These are phyloP conservation scores for Cosmopolites sordidus DNA, from an alignment of 2,888 invertebrate species.

Conservation along the genomic window DNA sequence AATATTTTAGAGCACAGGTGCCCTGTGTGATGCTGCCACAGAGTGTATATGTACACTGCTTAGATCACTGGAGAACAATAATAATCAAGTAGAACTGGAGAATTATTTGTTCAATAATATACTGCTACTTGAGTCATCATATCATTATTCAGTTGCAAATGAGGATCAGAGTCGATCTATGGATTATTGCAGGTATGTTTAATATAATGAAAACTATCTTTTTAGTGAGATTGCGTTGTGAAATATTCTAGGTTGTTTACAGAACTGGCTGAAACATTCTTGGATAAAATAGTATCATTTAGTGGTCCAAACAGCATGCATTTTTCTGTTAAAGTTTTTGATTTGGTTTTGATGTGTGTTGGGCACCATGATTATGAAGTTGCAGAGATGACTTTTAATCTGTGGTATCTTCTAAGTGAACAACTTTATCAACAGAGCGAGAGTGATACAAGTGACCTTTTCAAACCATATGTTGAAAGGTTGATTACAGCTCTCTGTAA, in stretches of 20 bases:
- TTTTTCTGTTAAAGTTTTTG: conserved; percentile 78
- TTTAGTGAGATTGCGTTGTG: too few relatives aligned
- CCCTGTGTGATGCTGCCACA: conserved; percentile 82
- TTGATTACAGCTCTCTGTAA: conserved; percentile 81
- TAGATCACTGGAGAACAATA: conserved; percentile 74
- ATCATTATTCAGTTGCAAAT: conserved; percentile 85
- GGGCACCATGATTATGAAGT: conserved; percentile 95
- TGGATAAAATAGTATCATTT: conserved; percentile 69
- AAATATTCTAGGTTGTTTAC: conserved; percentile 73
- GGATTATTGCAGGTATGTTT: conserved; percentile 71
- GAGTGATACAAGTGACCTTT: conserved; percentile 72
- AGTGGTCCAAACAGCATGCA: conserved; percentile 59
- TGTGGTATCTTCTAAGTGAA: conserved; percentile 96
- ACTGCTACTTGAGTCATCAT: conserved; percentile 74
- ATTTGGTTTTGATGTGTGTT: conserved; percentile 85
- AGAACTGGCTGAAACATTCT: conserved; percentile 85
- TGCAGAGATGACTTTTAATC: conserved; percentile 86
- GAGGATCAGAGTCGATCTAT: conserved; percentile 93
- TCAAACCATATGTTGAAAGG: conserved; percentile 87
- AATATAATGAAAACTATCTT: too few relatives aligned
- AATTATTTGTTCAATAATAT: conserved; percentile 78
- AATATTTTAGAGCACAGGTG: conserved; percentile 32
- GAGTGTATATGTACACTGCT: conserved; percentile 86
- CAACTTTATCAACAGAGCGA: conserved; percentile 85
- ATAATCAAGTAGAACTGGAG: conserved; percentile 70